Evolutionary conservation across 2,797 vertebrate genomes (phyloP), one percentile per base, ranked within the genome.

Genomic region (Scolopax bukidnonensis): DNA sequence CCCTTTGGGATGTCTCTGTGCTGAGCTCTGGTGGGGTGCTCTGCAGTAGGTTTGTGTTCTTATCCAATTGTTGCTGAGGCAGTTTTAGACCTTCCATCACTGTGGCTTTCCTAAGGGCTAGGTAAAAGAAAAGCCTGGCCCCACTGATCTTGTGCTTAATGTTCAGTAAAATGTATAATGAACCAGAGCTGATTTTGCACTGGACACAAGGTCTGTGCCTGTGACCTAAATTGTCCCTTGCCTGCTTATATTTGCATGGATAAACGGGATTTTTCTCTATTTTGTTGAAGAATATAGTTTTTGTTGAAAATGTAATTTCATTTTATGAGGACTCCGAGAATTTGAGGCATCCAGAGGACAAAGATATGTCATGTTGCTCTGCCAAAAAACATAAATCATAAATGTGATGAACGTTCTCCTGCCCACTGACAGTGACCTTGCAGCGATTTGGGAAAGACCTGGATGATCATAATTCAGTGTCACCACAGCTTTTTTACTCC

Each of bases 331-430:
- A 12, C 1, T 63, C 19, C 1, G 4, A 79, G 33, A 60, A 59
- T 18, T 27, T 1, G 2, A 79, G 48, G 19, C 16, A 28, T n/a
- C 15, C 19, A n/a, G 14, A 85, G n/a, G 38, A 89, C 30, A 28
- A 43, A 83, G 13, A 20, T 12, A 19, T 0, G 2, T 3, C n/a
- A 11, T 1, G 2, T 28, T n/a, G 25, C 30, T 21, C 11, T 36
- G 20, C 20, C 1, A 4, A 57, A n/a, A 25, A 57, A 71, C 2
- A 12, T 1, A 68, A 93, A 15, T 23, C 33, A 67, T 36, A 60
- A 85, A 61, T 4, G 3, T 9, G 40, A 36, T 36, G 4, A 73
- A 80, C n/a, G 27, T 64, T 84, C 20, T 2, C 50, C 53, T 60
- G 13, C 21, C 16, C 38, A 12, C 3, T 70, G 57, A 40, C 36